Percentiles rank a stretch among this genome's conserved stretches.
Evolutionary conservation across 53 echinoderm and acorn worm species (phyloP).

Genomic region (Pentamera pediparva): DNA sequence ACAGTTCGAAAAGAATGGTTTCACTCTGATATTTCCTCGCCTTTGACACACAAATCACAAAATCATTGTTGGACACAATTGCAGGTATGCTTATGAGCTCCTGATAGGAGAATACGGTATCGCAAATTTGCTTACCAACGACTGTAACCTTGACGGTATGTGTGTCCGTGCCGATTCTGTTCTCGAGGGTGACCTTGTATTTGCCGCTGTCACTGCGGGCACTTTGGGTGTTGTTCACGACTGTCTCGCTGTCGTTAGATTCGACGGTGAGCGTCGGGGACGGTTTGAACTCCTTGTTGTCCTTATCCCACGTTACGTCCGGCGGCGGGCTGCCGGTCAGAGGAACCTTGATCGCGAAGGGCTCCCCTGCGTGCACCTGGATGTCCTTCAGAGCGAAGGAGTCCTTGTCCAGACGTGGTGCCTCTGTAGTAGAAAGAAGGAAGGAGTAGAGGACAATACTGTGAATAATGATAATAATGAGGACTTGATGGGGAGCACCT

Average conservation of each 20-base stretch:
- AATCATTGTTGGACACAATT: too few relatives aligned
- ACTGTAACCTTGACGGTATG: constrained; percentile 70
- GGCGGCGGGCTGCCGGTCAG: constrained; percentile 83
- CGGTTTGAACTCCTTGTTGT: constrained; percentile 65
- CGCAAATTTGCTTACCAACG: constrained; percentile 75
- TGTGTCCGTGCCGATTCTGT: constrained; percentile 67
- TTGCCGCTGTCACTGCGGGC: constrained; percentile 70
- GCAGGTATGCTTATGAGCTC: too few relatives aligned
- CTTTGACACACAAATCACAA: too few relatives aligned
- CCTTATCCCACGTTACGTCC: constrained; percentile 74
- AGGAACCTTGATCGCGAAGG: constrained; percentile 70
- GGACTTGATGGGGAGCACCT: too few relatives aligned
- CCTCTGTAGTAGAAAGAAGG: constrained; percentile 54
- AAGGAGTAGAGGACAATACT: too few relatives aligned
- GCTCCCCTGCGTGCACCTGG: constrained; percentile 65
- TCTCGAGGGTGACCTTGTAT: constrained; percentile 83
- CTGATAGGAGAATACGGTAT: too few relatives aligned
- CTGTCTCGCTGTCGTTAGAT: constrained; percentile 51
- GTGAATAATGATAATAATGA: too few relatives aligned
- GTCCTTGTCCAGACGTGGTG: constrained; percentile 69
- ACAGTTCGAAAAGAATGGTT: too few relatives aligned
- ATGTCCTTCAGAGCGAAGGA: constrained; percentile 66
- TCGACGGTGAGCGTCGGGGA: constrained; percentile 37
- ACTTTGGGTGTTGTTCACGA: constrained; percentile 50
- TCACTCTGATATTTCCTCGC: too few relatives aligned